Percentiles rank a stretch among this genome's conserved stretches.
These are phyloP conservation scores for Apocrypta bakeri DNA, from an alignment of 1,140 invertebrate species.

Conservation along the genomic window DNA sequence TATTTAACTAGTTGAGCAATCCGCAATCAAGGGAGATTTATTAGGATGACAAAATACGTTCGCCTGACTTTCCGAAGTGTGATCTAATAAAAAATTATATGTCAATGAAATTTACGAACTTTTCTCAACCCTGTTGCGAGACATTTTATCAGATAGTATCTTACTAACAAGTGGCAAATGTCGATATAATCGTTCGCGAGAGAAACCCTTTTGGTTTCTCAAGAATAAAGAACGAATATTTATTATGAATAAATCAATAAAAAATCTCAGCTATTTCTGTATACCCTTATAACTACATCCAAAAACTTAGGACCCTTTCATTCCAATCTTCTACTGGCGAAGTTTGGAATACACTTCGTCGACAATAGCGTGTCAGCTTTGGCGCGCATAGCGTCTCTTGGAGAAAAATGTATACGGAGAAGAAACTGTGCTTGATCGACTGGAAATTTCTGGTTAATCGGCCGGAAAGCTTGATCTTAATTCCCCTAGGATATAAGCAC, in stretches of 20 bases:
- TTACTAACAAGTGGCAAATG: not conserved
- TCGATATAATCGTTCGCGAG: not conserved
- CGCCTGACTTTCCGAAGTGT: not conserved
- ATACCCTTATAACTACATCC: no score
- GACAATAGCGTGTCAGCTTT: not conserved
- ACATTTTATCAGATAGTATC: not conserved
- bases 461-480: constrained; percentile 50
- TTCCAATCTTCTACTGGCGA: no score
- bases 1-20: not conserved
- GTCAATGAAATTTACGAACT: not conserved
- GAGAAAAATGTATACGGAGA: not conserved
- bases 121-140: not conserved
- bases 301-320: no score
- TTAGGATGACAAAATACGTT: not conserved
- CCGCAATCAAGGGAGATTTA: not conserved
- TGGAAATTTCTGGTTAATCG: constrained; percentile 63
- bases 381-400: not conserved
- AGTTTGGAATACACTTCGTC: not conserved
- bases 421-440: not conserved
- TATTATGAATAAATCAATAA: no score
- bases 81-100: not conserved
- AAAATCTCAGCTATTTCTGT: no score
- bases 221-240: not conserved
- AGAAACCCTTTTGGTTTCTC: not conserved
- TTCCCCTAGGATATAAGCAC: constrained; percentile 14